Evolutionary conservation across 2,888 invertebrate genomes (phyloP).

Genomic region (Schrankia costaestrigalis): DNA sequence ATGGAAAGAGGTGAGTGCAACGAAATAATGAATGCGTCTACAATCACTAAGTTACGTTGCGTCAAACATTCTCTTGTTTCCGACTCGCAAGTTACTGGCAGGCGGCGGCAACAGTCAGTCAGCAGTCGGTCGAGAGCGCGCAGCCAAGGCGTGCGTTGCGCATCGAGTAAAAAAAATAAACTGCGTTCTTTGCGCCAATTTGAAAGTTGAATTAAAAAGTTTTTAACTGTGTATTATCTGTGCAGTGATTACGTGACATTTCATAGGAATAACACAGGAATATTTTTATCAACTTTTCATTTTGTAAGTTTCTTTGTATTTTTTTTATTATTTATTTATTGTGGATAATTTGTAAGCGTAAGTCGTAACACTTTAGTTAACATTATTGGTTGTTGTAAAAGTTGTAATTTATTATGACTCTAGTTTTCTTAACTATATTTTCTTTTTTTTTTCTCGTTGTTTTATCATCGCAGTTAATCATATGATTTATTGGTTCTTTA

Average conservation of each 20-base stretch:
- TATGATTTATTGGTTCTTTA: too few relatives aligned
- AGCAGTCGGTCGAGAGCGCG: constrained; percentile 40
- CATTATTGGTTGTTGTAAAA: too few relatives aligned
- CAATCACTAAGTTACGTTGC: constrained; percentile 27
- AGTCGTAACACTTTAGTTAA: too few relatives aligned
- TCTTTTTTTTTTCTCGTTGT: too few relatives aligned
- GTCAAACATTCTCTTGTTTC: constrained; percentile 33
- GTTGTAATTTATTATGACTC: too few relatives aligned
- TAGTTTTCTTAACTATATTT: too few relatives aligned
- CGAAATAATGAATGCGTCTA: constrained; percentile 24
- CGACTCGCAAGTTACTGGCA: constrained; percentile 10
- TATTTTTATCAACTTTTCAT: constrained; percentile 12
- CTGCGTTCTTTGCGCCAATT: constrained; percentile 23
- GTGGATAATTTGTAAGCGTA: constrained; percentile 2
- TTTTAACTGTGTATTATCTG: constrained; percentile 30
- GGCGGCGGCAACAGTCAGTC: constrained; percentile 1
- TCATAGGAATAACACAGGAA: constrained; percentile 17
- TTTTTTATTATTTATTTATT: constrained; percentile 2
- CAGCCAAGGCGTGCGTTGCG: constrained; percentile 36
- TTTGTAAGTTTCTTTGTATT: constrained; percentile 20
- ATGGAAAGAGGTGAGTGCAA: constrained; percentile 8
- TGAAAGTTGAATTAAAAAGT: constrained; percentile 34
- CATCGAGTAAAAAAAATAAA: constrained; percentile 23
- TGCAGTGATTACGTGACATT: constrained; percentile 34
- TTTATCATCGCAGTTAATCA: too few relatives aligned